Base-by-base conservation (phyloP, 1,140 invertebrate genomes). In the Microplitis demolitor region DNA sequence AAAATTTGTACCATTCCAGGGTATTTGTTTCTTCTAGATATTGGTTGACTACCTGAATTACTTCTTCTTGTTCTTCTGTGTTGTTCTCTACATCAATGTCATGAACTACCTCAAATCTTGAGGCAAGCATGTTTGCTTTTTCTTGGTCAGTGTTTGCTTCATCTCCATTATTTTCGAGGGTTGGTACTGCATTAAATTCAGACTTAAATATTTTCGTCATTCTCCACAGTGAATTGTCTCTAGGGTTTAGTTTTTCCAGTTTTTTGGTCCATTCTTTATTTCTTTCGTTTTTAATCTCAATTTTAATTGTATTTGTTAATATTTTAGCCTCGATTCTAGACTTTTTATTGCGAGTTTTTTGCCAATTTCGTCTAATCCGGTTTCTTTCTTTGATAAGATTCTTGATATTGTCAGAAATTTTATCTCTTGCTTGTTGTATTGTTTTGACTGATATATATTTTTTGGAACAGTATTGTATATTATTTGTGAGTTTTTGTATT, bases 171-270 rank as follows among this genome's bases (percentile, higher is more conserved):
- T 62, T 58, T 9, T 45, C 5, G 1, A 80, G 34, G 0, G 73
- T 75, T 6, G 75, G 72, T 4, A 82, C 66, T 6, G 72, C 33
- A 4, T 58, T 13, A 31, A 56, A 73, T 64, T 80, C 66, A 13
- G 61, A 73, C 66, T 79, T 78, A 8, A 80, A 71, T 11, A 78
- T 74, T 76, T 74, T 79, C 5, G 76, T 79, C 74, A 78, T 78
- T 66, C 70, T 72, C 70, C 72, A 81, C 35, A 81, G 5, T 3
- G 70, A 74, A 0, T 79, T 77, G 66, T 78, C 75, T 24, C 76
- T 54, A 0, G 68, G 62, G 33, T 80, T 79, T 37, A 78, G 5
- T 66, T 72, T 76, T 50, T 9, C 5, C 11, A 80, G 13, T 73
- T 76, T 74, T 0, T 71, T 68, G 13, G 50, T 35, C 77, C 74